Evolutionary conservation across 92 coral and sea anemone species (phyloP), one percentile per base, ranked within the genome.

Genomic region (Micromussa lordhowensis): DNA sequence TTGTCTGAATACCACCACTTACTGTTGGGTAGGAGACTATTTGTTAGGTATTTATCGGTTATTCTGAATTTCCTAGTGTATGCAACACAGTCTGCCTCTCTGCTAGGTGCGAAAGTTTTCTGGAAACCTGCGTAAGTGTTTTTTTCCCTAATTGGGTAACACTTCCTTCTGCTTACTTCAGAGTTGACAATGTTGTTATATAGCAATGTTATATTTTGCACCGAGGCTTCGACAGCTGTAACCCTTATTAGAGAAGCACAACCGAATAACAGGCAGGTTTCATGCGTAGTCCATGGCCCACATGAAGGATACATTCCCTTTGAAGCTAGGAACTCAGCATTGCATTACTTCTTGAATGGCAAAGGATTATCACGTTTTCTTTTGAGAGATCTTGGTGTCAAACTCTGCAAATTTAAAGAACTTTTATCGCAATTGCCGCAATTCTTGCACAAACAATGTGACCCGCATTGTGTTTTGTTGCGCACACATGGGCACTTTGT

Each of bases 401-500:
- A 78, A 53, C 19, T 12, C 58, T 12, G 17, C 15, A 16, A 54
- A 54, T 54, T 54, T 54, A 12, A 15, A 54, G 18, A 12, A 16
- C 58, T 54, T 16, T 16, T 1, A 54, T 4, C 81, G 24, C 61
- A 48, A 49, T 85, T 84, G 5, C 76, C 68, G 29, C 88, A 84
- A 35, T 85, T 77, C 58, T 15, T 31, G 89, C 84, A 86, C 40
- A 28, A 54, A 68, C 85, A 66, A 24, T 31, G 19, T 7, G 48
- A 11, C 68, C 82, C 81, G 48, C 89, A 86, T 29, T 40, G 35
- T 63, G 38, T 18, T 86, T 38, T 15, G 21, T 13, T 4, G 13
- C 73, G 80, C 58, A 86, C 51, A 57, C 89, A 86, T n/a, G 74
- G 80, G 55, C 89, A 86, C 57, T 86, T 86, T 26, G 82, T 51